Conservation (phyloP, 2,113 vertebrate genomes). For the Barbus barbus region DNA sequence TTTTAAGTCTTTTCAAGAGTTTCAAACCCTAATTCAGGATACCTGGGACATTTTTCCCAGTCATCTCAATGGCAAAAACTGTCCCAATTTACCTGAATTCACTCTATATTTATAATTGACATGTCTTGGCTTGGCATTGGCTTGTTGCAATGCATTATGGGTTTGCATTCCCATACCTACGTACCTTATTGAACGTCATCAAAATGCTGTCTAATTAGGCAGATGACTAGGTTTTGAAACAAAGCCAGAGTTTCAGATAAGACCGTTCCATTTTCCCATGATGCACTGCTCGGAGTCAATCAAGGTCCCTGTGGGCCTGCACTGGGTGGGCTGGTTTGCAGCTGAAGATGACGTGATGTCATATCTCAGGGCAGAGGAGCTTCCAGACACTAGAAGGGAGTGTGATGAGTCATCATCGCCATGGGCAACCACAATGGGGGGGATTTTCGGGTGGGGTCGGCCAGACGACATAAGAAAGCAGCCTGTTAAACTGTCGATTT, state of each 20-base stretch:
- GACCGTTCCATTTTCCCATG: constrained; percentile 39
- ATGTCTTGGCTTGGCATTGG: too few species aligned
- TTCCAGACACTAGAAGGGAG: constrained; percentile 56
- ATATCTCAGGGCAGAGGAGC: constrained; percentile 66
- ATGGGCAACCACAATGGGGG: constrained; percentile 48
- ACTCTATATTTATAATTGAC: not conserved
- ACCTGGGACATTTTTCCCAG: not conserved
- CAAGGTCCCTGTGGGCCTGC: constrained; percentile 10
- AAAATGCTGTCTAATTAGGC: not conserved
- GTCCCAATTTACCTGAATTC: not conserved
- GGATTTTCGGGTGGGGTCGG: constrained; percentile 55
- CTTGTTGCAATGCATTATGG: not conserved
- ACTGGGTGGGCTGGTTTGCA: constrained; percentile 60
- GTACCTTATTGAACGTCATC: not conserved
- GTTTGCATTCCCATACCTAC: not conserved
- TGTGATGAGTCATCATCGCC: constrained; percentile 64
- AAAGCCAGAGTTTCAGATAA: not conserved
- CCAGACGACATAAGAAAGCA: constrained; percentile 49
- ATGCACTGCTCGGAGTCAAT: constrained; percentile 39
- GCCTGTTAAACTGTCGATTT: constrained; percentile 34
- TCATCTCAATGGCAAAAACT: not conserved
- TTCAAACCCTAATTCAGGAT: not conserved
- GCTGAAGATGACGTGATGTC: constrained; percentile 70
- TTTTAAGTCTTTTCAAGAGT: not conserved
- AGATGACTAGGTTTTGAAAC: not conserved